Evolutionary conservation across 2,797 vertebrate species (phyloP).

Genomic region (Sandelia bainsii): DNA sequence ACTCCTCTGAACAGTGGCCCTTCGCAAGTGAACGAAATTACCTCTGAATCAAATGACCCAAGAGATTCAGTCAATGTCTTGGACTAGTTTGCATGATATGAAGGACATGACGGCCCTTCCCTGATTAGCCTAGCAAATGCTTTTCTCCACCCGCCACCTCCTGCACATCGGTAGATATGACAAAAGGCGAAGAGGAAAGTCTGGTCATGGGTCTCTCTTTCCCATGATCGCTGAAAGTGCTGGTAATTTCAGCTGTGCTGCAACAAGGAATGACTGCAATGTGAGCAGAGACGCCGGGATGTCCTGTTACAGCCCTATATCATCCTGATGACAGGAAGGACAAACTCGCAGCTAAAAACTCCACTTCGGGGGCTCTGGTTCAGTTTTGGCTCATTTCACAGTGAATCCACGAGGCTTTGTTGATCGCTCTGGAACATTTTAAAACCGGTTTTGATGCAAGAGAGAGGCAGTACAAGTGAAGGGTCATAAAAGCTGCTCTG

Average conservation of each 20-base stretch:
- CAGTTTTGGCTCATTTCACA: conserved; percentile 39
- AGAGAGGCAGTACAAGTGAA: conserved; percentile 31
- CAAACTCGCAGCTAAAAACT: conserved; percentile 31
- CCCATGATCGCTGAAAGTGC: conserved; percentile 70
- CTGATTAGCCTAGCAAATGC: conserved; percentile 60
- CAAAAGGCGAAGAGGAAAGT: conserved; percentile 67
- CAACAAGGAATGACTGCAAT: conserved; percentile 74
- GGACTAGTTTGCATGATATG: conserved; percentile 55
- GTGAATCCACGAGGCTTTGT: conserved; percentile 26
- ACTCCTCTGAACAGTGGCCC: conserved; percentile 35
- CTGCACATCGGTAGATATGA: conserved; percentile 56
- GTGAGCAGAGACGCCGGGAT: conserved; percentile 66
- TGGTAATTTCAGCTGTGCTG: conserved; percentile 77
- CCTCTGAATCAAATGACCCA: conserved; percentile 57
- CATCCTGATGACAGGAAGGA: conserved; percentile 66
- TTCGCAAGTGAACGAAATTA: conserved; percentile 64
- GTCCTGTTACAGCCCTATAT: conserved; percentile 71
- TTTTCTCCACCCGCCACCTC: not conserved
- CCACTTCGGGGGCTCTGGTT: conserved; percentile 25
- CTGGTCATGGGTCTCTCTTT: conserved; percentile 75
- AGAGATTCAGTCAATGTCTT: conserved; percentile 48
- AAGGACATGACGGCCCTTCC: conserved; percentile 47
- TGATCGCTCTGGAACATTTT: conserved; percentile 34
- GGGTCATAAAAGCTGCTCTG: conserved; percentile 55
- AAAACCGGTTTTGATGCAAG: conserved; percentile 31